Base-by-base conservation (phyloP, 2,888 invertebrate genomes). In the Oxyteleia sp. region DNA sequence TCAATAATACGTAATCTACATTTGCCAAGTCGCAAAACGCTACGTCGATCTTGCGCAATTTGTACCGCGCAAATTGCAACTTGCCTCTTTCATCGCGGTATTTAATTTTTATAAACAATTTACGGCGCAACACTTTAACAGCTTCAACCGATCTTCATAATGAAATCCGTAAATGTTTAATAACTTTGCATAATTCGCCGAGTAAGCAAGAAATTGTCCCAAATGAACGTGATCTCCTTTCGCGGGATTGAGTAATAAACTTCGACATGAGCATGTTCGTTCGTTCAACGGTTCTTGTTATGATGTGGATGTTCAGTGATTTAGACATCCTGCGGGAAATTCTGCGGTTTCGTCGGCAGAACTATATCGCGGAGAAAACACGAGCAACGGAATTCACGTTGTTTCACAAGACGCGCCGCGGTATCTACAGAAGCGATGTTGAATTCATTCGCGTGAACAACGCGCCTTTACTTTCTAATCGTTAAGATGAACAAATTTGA, bases 321-420 rank as follows among this genome's bases (percentile, higher is more conserved):
- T 82, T 71, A 72, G 78, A 76, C 64, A 82, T 78, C 74, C 68
- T 76, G 82, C 61, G 74, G 78, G 63, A 82, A 78, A 82, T 74
- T 72, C 57, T 78, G 78, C 47, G 82, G 82, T 78, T 51, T 57
- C 49, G 26, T 43, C 59, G 59, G 23, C 13, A 45, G 23, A 15
- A 35, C 10, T 49, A n/a, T 29, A 38, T 71, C 32, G 51, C 20
- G 13, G 43, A 53, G 26, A 76, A 76, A 74, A 71, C 38, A 57
- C 57, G 23, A 49, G 29, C 59, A 61, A 63, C 63, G 74, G 74
- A 63, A 74, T 74, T 53, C 45, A 1, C 45, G 35, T 57, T 71
- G 59, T 71, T 71, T 71, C 71, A 49, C 74, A 55, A 75, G 75
- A 64, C 64, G 29, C 75, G 23, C 23, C 63, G 32, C 53, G 10